Conservation (phyloP, 2,113 vertebrate genomes). For the Rhadina sibilatrix region DNA sequence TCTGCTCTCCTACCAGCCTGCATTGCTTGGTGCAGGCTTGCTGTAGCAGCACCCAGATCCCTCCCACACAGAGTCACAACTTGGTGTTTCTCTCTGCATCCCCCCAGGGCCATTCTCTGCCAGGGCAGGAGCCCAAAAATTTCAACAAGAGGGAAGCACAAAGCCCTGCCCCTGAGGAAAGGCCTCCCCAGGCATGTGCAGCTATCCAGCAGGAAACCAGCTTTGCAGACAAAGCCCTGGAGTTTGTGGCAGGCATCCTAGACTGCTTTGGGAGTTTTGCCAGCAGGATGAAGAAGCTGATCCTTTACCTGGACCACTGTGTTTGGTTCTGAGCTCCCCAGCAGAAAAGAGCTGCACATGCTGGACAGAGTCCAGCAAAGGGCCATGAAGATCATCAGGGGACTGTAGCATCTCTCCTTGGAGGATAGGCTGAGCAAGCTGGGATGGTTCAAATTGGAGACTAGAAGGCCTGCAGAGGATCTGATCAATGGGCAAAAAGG, state of each 20-base stretch:
- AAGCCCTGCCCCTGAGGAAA: background rate
- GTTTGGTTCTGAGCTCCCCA: rapidly evolving
- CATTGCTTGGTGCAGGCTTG: background rate
- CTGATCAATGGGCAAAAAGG: background rate
- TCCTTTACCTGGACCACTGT: background rate
- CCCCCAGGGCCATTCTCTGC: background rate
- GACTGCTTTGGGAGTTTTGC: background rate
- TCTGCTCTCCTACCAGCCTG: background rate
- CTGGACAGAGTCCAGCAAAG: background rate
- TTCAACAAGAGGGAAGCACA: background rate
- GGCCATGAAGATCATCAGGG: no score
- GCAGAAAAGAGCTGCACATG: rapidly evolving
- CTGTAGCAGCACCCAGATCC: background rate
- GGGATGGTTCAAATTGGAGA: background rate
- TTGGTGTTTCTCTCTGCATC: background rate
- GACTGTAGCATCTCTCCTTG: background rate
- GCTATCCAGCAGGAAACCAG: background rate
- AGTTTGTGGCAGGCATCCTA: background rate
- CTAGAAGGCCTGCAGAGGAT: background rate
- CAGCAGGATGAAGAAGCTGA: rapidly evolving
- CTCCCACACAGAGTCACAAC: background rate
- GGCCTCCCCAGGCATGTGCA: rapidly evolving
- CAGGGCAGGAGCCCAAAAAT: background rate
- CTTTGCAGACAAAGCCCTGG: background rate
- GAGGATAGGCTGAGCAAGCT: background rate